Conservation (phyloP, 2,797 vertebrate genomes). For the Paramormyrops hopkinsi region DNA sequence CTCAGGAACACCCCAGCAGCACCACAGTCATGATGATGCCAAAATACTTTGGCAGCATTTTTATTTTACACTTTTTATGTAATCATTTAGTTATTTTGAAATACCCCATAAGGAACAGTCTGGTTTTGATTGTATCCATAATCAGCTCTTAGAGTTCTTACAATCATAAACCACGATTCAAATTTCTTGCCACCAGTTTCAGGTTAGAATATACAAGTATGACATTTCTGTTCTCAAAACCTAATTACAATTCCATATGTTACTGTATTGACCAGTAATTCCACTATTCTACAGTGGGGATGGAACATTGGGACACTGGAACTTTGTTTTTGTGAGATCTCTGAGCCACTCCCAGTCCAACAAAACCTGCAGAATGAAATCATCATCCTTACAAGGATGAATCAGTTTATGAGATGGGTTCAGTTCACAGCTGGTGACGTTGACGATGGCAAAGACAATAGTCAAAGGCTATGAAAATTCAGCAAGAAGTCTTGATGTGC, state of each 20-base stretch:
- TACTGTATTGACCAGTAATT: not conserved
- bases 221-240: not conserved
- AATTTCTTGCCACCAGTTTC: not conserved
- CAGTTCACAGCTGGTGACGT: not conserved
- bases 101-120: not conserved
- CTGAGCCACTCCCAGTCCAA: not conserved
- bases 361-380: constrained; percentile 3
- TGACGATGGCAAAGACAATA: not conserved
- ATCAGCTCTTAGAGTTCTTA: not conserved
- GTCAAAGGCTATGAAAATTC: not conserved
- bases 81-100: not conserved
- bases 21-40: not conserved
- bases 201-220: not conserved
- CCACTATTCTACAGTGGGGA: not conserved
- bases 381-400: not conserved
- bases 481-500: not conserved
- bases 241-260: not conserved
- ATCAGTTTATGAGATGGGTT: not conserved
- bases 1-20: not conserved
- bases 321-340: not conserved
- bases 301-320: not conserved
- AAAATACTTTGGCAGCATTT: not conserved
- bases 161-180: not conserved
- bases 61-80: not conserved
- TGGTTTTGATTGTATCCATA: not conserved